A percentile compares a stretch with the other conserved stretches of the same genome.
Conservation (phyloP, 2,797 vertebrate genomes). For the Odontamblyopus rebecca region DNA sequence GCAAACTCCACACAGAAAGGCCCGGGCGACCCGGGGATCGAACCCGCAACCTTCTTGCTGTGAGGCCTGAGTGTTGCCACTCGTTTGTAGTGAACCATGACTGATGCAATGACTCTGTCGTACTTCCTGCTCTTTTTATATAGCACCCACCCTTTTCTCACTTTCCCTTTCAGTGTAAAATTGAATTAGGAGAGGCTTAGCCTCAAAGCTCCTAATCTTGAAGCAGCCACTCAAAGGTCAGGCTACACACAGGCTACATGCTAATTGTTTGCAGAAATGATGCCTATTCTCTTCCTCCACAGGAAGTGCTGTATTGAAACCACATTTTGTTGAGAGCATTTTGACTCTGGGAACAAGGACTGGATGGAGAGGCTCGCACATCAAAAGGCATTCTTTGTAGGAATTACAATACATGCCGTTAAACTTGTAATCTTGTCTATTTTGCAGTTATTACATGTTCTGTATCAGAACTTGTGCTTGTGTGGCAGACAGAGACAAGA, state of each 20-base stretch:
- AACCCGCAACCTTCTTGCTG: too few species aligned
- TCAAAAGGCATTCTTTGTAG: conserved; percentile 1
- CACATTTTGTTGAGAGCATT: conserved; percentile 76
- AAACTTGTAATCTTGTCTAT: background rate
- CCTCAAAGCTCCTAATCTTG: conserved; percentile 38
- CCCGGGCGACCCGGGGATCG: too few species aligned
- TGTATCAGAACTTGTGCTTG: background rate
- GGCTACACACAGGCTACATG: conserved; percentile 68
- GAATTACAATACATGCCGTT: background rate
- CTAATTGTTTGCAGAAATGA: conserved; percentile 81
- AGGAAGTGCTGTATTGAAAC: conserved; percentile 85
- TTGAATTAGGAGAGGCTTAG: conserved; percentile 54
- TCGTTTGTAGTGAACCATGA: too few species aligned
- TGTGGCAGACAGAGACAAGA: background rate
- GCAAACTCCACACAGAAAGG: too few species aligned
- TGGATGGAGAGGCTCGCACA: conserved; percentile 13
- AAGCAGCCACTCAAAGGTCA: conserved; percentile 54
- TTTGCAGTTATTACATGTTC: background rate
- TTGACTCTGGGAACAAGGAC: conserved; percentile 37
- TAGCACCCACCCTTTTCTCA: conserved; percentile 29
- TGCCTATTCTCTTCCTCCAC: conserved; percentile 81
- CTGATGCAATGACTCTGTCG: conserved; percentile 27
- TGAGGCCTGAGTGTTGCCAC: too few species aligned
- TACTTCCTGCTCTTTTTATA: conserved; percentile 35
- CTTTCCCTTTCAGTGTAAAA: conserved; percentile 50